These are phyloP conservation scores for Melanotaenia pygmaea DNA, from an alignment of 2,797 vertebrate species.

Conservation along the genomic window DNA sequence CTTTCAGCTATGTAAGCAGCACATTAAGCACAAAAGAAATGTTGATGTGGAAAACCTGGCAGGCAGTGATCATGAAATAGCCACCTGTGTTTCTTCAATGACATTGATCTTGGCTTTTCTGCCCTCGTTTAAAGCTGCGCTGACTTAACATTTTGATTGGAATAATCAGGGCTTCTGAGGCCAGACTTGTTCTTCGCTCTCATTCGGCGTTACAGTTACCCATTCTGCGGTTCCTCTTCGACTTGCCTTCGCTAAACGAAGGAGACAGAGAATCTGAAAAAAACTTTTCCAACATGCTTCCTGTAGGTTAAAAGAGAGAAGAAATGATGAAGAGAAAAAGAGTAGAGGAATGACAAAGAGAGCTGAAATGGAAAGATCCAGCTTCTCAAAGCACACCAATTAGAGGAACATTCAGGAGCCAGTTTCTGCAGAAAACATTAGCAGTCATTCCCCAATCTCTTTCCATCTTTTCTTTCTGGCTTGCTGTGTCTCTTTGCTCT, in stretches of 20 bases:
- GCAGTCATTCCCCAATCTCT: conserved; percentile 54
- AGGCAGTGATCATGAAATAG: conserved; percentile 51
- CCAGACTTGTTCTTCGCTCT: conserved; percentile 36
- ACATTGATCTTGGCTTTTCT: conserved; percentile 61
- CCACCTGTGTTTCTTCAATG: conserved; percentile 70
- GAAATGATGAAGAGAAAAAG: conserved; percentile 22
- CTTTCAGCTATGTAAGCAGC: conserved; percentile 33
- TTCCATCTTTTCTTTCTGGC: conserved; percentile 35
- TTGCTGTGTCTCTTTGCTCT: conserved; percentile 41
- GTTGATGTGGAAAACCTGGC: conserved; percentile 57
- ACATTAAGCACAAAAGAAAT: conserved; percentile 30
- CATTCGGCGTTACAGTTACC: conserved; percentile 37
- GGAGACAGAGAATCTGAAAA: conserved; percentile 51
- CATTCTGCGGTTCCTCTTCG: conserved; percentile 51
- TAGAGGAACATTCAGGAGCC: conserved; percentile 78
- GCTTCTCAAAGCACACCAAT: conserved; percentile 73
- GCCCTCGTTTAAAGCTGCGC: conserved; percentile 48
- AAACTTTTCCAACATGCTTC: conserved; percentile 33
- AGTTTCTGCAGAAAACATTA: conserved; percentile 81
- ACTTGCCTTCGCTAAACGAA: conserved; percentile 57
- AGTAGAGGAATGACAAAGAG: conserved; percentile 39
- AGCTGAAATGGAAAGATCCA: conserved; percentile 68
- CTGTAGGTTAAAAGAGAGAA: conserved; percentile 31
- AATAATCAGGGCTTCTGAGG: conserved; percentile 57
- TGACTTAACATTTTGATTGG: conserved; percentile 71